Base-by-base conservation (phyloP, 2,797 vertebrate genomes). In the Lepilemur septentrionalis region DNA sequence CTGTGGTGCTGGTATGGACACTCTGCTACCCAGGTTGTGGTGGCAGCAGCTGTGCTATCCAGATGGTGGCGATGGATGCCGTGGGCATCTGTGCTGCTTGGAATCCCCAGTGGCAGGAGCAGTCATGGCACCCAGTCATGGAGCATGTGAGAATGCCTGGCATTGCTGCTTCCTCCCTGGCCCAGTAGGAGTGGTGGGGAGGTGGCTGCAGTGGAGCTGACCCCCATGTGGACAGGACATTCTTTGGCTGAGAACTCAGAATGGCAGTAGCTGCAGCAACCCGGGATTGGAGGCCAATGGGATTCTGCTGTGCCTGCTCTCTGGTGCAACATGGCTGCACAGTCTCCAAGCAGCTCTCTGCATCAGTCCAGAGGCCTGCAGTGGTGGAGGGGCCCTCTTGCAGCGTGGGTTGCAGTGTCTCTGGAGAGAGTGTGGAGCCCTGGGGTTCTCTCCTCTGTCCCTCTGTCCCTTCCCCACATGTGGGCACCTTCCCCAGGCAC, bases 391-490 rank as follows among this genome's bases (percentile, higher is more conserved):
- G 15, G 7, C 32, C 32, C 32, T 65, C 63, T n/a, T 18, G 63
- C 15, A n/a, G 32, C 15, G 3, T 4, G 7, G 63, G 63, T 67
- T n/a, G 17, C 32, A 20, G 17, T 67, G 63, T n/a, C 63, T 65
- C 63, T n/a, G 8, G 63, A 32, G 63, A 1, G 17, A 65, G 63
- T n/a, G 32, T 65, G 32, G 63, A 65, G 63, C 32, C 32, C 7
- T 0, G 1, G 32, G 7, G 7, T n/a, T n/a, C 63, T 65, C 32
- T 4, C 6, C 32, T 15, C 32, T n/a, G 14, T n/a, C 32, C 32
- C 17, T n/a, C 32, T 67, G 32, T 20, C 17, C 63, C 32, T 67
- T 67, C 32, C 17, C 4, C 63, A 67, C 1, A 1, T 67, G 63
- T n/a, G n/a, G 17, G 63, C 18, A 18, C 32, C 32, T 67, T 67